phyloP scores from a whole-genome alignment of 2,888 invertebrate species.

The Dryobotodes eremita region DNA sequence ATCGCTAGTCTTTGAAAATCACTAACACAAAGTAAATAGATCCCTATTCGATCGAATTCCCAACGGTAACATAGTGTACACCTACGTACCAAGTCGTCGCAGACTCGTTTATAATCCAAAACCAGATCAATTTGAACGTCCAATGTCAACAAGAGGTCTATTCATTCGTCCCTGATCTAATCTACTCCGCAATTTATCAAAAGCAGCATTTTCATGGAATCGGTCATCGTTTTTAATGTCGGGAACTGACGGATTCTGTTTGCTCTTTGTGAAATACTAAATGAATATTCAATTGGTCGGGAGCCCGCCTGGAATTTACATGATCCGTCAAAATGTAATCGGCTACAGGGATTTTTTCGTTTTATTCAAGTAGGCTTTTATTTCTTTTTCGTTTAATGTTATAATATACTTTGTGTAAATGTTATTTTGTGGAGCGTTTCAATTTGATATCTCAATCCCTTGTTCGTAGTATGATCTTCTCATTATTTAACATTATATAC shows the following conservation, averaged over 20 bases:
- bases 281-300: conserved; percentile 54
- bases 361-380: conserved; percentile 12
- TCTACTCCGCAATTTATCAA: conserved; percentile 32
- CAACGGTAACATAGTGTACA: neutral
- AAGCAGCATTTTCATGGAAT: conserved; percentile 10
- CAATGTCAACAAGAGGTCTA: conserved; percentile 33
- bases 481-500: no score
- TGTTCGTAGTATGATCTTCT: no score
- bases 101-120: conserved; percentile 20
- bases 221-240: conserved; percentile 20
- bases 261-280: conserved; percentile 43
- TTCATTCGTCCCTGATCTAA: conserved; percentile 31
- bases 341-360: conserved; percentile 16
- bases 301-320: conserved; percentile 28
- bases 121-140: conserved; percentile 21
- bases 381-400: no score
- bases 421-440: neutral
- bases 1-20: conserved; percentile 2
- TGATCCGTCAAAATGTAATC: conserved; percentile 31
- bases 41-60: neutral
- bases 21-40: conserved; percentile 25
- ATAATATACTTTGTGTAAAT: conserved; percentile 10
- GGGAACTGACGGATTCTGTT: conserved; percentile 13
- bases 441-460: conserved; percentile 1
- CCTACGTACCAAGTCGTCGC: neutral